phyloP scores from a whole-genome alignment of 1,140 invertebrate species.

The Pachyrhynchus sulphureomaculatus region DNA sequence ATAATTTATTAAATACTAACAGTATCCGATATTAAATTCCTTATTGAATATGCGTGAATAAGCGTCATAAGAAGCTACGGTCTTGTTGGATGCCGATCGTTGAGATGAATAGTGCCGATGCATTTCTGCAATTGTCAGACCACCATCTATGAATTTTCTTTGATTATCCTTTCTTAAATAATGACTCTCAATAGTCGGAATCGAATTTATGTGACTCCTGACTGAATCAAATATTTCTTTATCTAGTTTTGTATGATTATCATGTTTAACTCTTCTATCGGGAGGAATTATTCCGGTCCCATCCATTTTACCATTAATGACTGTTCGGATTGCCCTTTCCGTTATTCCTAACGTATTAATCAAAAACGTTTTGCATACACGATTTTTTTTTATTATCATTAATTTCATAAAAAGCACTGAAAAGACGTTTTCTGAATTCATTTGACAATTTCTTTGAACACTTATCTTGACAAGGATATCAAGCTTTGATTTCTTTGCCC shows the following conservation, averaged over 20 bases:
- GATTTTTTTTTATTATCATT: background rate
- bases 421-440: background rate
- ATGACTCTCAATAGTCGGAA: slow-evolving; percentile 46
- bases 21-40: slow-evolving; percentile 46
- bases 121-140: slow-evolving; percentile 44
- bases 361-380: background rate
- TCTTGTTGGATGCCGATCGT: slow-evolving; percentile 33
- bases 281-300: background rate
- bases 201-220: slow-evolving; percentile 36
- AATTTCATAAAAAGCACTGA: background rate
- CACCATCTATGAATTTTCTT: slow-evolving; percentile 45
- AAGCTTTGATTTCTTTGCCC: background rate
- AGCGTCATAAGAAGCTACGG: slow-evolving; percentile 36
- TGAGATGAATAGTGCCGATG: slow-evolving; percentile 41
- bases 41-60: slow-evolving; percentile 46
- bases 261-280: slow-evolving; percentile 38
- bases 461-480: background rate
- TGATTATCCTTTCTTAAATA: slow-evolving; percentile 39
- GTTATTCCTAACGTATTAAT: background rate
- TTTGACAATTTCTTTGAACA: background rate
- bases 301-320: background rate
- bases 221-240: slow-evolving; percentile 25
- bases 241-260: slow-evolving; percentile 29
- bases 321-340: background rate
- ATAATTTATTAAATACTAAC: background rate